These are phyloP conservation scores for Hemicrepidius hirtus DNA, from an alignment of 2,888 invertebrate species.

Conservation along the genomic window DNA sequence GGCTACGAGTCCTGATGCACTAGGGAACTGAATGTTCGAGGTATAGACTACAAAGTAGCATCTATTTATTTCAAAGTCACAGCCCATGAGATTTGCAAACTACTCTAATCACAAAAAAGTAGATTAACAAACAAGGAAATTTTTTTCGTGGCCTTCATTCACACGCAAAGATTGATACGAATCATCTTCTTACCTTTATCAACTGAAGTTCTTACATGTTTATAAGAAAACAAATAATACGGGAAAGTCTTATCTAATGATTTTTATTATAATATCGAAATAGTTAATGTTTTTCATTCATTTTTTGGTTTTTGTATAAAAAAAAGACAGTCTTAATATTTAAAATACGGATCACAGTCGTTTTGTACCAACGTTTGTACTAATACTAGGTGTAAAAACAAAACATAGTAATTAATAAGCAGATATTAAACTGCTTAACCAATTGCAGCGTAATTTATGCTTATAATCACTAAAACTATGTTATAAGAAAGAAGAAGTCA, in stretches of 20 bases:
- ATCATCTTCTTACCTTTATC: no score
- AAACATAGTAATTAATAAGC: conserved; percentile 26
- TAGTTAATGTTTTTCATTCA: background rate
- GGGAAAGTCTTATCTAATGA: background rate
- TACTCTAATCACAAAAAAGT: no score
- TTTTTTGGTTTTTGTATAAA: background rate
- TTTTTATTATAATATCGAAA: conserved; percentile 21
- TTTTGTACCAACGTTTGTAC: conserved; percentile 28
- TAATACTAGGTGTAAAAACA: conserved; percentile 32
- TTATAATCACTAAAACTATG: conserved; percentile 29
- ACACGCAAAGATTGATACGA: no score
- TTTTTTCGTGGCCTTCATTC: no score
- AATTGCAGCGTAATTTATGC: conserved; percentile 22
- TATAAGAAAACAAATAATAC: background rate
- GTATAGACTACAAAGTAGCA: no score
- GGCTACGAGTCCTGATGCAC: no score
- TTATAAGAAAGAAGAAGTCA: conserved; percentile 23
- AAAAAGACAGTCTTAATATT: conserved; percentile 6
- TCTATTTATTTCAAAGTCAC: no score
- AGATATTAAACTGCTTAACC: conserved; percentile 24
- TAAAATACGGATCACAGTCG: conserved; percentile 25
- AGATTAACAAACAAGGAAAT: no score
- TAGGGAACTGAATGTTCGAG: no score
- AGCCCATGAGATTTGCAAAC: no score
- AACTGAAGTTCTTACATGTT: no score